phyloP scores from a whole-genome alignment of 1,140 invertebrate genomes.

The Ladona fulva region DNA sequence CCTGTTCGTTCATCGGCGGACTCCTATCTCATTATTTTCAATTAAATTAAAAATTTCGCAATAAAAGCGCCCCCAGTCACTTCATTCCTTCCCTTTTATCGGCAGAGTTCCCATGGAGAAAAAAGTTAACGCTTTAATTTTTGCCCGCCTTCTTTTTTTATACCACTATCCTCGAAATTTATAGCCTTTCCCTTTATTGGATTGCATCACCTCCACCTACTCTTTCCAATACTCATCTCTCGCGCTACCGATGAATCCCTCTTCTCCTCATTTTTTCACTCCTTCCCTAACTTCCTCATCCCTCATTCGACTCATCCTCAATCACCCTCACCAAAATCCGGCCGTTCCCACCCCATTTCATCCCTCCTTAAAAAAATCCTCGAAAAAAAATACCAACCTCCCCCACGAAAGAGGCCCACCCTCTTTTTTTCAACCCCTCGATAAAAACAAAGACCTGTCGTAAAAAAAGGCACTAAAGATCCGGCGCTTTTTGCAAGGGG shows the following conservation, averaged over 20 bases:
- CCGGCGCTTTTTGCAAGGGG: background rate
- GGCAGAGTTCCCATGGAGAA: background rate
- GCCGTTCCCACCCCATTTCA: background rate
- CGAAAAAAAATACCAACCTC: too few relatives aligned
- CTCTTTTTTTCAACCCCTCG: background rate
- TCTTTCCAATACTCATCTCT: slow-evolving; percentile 6
- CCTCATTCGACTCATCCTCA: background rate
- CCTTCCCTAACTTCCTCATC: background rate
- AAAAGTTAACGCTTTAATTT: background rate
- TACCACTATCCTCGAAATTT: background rate
- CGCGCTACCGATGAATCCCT: background rate
- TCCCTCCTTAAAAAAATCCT: background rate
- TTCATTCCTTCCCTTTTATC: background rate
- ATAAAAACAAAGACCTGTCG: slow-evolving; percentile 6
- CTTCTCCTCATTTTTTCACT: background rate
- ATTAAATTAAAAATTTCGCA: background rate
- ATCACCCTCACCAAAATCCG: background rate
- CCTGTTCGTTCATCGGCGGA: background rate
- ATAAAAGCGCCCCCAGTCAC: background rate
- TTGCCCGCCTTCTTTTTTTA: background rate
- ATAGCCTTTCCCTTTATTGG: slow-evolving; percentile 1
- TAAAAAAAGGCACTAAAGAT: slow-evolving; percentile 5
- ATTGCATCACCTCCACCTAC: background rate
- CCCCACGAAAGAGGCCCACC: too few relatives aligned
- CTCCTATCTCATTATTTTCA: background rate